phyloP scores from a whole-genome alignment of 37 sponge, comb jelly and placozoan species.

The Halisarca cf. caerulea region DNA sequence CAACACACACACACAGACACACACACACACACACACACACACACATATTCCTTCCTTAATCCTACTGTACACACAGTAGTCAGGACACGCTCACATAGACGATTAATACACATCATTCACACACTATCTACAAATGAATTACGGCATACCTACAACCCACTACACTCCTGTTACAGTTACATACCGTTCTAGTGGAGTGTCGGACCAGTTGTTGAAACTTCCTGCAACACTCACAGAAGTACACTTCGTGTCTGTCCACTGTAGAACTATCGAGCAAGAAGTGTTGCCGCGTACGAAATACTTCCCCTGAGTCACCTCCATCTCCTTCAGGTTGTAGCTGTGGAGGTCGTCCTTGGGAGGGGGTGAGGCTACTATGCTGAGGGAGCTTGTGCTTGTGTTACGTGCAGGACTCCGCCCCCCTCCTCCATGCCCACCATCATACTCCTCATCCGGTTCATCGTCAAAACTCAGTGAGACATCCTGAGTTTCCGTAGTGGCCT shows the following conservation, averaged over 20 bases:
- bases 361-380: no score
- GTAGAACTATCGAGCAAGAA: neutral
- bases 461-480: no score
- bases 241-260: conserved; percentile 5
- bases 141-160: neutral
- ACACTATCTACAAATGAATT: neutral
- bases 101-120: neutral
- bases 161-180: neutral
- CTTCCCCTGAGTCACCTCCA: conserved; percentile 4
- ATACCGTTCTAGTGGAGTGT: neutral
- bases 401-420: no score
- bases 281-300: conserved; percentile 3
- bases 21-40: no score
- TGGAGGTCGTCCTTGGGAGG: neutral
- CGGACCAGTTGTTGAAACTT: neutral
- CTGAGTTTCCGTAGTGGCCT: no score
- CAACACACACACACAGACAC: no score
- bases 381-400: no score
- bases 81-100: neutral
- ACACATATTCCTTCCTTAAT: no score
- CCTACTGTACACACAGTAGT: neutral
- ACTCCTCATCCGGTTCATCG: no score
- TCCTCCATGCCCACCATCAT: no score
- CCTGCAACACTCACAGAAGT: neutral
- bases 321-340: neutral